Base-by-base conservation (phyloP, 2,888 invertebrate species). In the Volucella bombylans region DNA sequence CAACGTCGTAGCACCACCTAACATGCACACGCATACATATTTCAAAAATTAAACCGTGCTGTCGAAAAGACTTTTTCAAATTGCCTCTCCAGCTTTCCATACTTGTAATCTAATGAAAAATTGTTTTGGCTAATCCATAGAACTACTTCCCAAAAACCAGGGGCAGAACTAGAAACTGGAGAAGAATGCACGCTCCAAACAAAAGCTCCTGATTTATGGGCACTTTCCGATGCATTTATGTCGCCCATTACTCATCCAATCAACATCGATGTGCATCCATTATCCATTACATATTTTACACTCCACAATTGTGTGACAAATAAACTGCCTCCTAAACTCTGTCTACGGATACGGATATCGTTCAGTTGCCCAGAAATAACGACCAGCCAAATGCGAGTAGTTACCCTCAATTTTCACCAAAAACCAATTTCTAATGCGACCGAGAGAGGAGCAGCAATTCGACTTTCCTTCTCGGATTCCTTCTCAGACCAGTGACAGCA, bases 221-320 rank as follows among this genome's bases (percentile, higher is more conserved):
- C 77, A 23, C 47, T 62, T 73, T 85, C 76, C 62, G 81, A 85
- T 81, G 85, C 85, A 77, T 81, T 85, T 81, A 81, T 81, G 85
- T 77, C 59, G 12, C 59, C 67, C 81, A 81, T 85, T 85, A 85
- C 72, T 85, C 85, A 85, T 85, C 76, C 85, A 85, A 85, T 85
- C 85, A 85, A 49, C 85, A 77, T 72, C 76, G 74, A 68, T 71
- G 85, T 81, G 76, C 80, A 81, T 85, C 81, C 68, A 81, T 85
- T 85, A 85, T 85, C 81, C 85, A 62, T 57, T 57, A 81, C 62
- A 85, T 85, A 85, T 57, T 80, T 76, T 77, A 81, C 76, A 81
- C 59, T 67, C 71, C 81, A 55, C 74, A 85, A 77, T 77, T 77
- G 57, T 45, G 72, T 85, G 85, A 85, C 85, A 85, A 76, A 76